These are phyloP conservation scores for Spea hammondii DNA, from an alignment of 2,797 vertebrate genomes.

Conservation along the genomic window DNA sequence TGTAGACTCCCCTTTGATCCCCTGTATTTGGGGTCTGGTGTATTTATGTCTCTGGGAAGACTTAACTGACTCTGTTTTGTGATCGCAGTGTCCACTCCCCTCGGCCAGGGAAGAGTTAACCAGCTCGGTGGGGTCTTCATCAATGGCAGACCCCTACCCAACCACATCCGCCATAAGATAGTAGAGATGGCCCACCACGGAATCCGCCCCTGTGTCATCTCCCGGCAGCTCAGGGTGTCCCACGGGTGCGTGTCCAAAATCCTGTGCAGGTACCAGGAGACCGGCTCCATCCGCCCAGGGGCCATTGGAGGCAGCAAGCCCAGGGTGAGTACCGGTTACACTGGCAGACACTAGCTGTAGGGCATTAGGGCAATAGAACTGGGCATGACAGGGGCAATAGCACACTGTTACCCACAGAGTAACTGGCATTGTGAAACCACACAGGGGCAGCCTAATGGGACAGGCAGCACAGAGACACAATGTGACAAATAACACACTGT, in stretches of 20 bases:
- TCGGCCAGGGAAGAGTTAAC: slow-evolving; percentile 96
- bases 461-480: too few species aligned
- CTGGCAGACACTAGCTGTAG: too few species aligned
- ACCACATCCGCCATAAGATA: slow-evolving; percentile 98
- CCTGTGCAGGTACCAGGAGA: slow-evolving; percentile 96
- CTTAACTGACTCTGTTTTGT: not conserved
- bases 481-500: too few species aligned
- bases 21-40: not conserved
- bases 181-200: slow-evolving; percentile 99
- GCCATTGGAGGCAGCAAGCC: slow-evolving; percentile 97
- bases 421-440: too few species aligned
- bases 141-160: slow-evolving; percentile 93
- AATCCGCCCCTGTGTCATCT: slow-evolving; percentile 96
- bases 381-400: too few species aligned
- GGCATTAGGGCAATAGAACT: too few species aligned
- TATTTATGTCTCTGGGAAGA: not conserved
- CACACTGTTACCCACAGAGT: too few species aligned
- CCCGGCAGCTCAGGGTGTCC: slow-evolving; percentile 90
- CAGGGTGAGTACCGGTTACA: slow-evolving; percentile 83
- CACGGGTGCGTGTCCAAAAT: slow-evolving; percentile 99
- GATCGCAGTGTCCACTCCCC: slow-evolving; percentile 87
- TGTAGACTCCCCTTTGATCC: not conserved
- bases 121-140: slow-evolving; percentile 98
- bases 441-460: too few species aligned
- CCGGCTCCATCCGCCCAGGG: slow-evolving; percentile 93